Conservation (phyloP, 37 sponge, comb jelly and placozoan genomes). For the Petrosia ficiformis region DNA sequence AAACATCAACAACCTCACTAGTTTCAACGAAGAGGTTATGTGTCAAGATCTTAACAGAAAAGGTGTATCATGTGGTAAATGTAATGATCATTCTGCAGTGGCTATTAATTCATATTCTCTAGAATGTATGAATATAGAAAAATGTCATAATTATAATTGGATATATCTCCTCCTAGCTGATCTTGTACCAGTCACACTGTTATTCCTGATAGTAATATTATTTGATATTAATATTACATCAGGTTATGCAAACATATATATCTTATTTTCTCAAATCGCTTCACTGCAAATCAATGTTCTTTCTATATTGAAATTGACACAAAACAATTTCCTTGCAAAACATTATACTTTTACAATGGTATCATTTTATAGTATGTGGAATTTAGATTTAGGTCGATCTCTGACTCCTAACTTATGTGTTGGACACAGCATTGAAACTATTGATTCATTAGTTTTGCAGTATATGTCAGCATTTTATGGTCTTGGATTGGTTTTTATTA, state of each 20-base stretch:
- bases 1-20: not conserved
- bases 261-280: not conserved
- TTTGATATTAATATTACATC: slow-evolving; percentile 1
- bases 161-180: not conserved
- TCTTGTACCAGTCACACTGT: not conserved
- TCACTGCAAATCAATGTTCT: not conserved
- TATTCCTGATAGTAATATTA: not conserved
- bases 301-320: not conserved
- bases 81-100: not conserved
- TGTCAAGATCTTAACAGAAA: not conserved
- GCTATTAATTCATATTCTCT: not conserved
- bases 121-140: not conserved
- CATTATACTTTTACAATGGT: not conserved
- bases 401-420: not conserved
- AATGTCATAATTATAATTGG: slow-evolving; percentile 7
- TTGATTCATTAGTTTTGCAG: not conserved
- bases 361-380: not conserved
- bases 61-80: not conserved
- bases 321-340: not conserved
- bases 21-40: not conserved
- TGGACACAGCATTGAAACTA: not conserved
- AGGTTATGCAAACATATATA: not conserved
- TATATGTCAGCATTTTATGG: not conserved
- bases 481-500: not conserved
- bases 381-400: not conserved